These are phyloP conservation scores for Corvus cornix DNA, from an alignment of 2,113 vertebrate genomes.

Conservation along the genomic window DNA sequence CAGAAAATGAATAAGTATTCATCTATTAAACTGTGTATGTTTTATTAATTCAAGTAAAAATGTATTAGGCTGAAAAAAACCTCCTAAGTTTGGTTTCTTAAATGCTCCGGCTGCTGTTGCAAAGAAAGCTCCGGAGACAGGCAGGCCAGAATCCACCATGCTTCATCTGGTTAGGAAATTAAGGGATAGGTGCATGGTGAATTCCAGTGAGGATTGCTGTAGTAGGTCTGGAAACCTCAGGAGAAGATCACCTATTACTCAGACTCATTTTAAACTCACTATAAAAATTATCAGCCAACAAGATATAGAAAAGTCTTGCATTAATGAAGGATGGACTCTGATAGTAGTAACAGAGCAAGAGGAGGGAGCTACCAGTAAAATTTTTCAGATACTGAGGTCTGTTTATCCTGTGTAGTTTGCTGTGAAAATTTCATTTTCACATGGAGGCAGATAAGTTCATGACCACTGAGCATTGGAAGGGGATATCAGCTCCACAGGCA, in stretches of 20 bases:
- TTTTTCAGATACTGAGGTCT: not conserved
- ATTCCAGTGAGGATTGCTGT: not conserved
- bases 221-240: not conserved
- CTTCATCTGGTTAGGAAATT: slow-evolving; percentile 46
- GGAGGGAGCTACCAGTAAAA: not conserved
- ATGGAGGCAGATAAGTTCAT: not conserved
- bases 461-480: not conserved
- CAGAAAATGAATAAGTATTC: slow-evolving; percentile 12
- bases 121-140: slow-evolving; percentile 6
- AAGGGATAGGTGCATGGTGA: not conserved
- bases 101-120: not conserved
- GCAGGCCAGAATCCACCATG: not conserved
- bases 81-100: not conserved
- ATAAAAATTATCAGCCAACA: not conserved
- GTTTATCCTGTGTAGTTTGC: not conserved
- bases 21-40: not conserved
- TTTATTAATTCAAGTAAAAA: slow-evolving; percentile 46
- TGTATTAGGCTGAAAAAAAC: slow-evolving; percentile 26
- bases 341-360: not conserved
- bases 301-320: not conserved
- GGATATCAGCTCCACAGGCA: not conserved
- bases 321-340: not conserved
- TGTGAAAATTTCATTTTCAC: not conserved
- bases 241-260: not conserved
- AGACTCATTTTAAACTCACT: not conserved